phyloP scores from a whole-genome alignment of 2,888 invertebrate species.

The Cataglyphis albicans region DNA sequence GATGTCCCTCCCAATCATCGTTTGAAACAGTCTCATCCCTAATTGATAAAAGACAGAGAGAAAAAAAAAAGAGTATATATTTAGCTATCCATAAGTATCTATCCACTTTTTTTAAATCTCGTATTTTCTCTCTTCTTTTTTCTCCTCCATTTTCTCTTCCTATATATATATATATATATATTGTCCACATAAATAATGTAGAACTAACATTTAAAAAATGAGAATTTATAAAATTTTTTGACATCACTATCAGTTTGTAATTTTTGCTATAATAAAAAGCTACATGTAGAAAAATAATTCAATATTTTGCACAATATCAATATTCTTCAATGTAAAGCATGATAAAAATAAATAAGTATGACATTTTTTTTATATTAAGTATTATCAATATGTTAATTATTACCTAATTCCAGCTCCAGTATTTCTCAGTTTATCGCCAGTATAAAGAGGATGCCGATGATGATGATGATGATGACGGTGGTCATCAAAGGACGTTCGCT shows the following conservation, averaged over 20 bases:
- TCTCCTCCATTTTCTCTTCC: background rate
- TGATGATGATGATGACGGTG: conserved; percentile 78
- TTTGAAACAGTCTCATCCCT: conserved; percentile 81
- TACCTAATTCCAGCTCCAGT: conserved; percentile 71
- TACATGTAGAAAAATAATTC: background rate
- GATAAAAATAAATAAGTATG: background rate
- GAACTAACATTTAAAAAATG: background rate
- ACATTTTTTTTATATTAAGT: conserved; percentile 15
- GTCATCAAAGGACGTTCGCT: conserved; percentile 76
- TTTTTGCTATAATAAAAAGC: conserved; percentile 3
- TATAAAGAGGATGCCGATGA: conserved; percentile 77
- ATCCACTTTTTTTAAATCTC: background rate
- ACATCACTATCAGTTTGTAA: background rate
- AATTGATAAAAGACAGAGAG: background rate
- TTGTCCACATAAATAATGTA: background rate
- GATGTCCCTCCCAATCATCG: conserved; percentile 84
- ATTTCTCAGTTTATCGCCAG: conserved; percentile 78
- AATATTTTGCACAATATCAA: background rate
- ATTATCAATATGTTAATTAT: background rate
- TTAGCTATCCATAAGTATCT: background rate
- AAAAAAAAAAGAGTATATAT: background rate
- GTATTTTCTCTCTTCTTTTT: background rate
- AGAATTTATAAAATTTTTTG: background rate
- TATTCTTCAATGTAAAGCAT: background rate
- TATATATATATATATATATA: background rate